phyloP scores from a whole-genome alignment of 2,888 invertebrate species.

The Trichacis sp. region DNA sequence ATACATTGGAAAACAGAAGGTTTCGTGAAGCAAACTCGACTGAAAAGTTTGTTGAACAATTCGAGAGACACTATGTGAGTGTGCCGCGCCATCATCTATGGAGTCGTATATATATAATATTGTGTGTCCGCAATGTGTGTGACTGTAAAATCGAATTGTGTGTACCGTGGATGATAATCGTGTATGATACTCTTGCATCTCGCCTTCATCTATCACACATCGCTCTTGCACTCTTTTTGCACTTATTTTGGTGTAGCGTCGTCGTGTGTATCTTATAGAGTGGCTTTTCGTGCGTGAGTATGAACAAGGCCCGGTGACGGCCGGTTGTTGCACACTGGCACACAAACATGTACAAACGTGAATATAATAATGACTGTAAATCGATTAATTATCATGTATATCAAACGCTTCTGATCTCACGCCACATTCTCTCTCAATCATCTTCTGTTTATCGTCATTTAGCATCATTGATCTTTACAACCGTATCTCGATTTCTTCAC shows the following conservation, averaged over 20 bases:
- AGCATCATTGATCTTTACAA: conserved; percentile 8
- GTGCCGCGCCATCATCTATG: conserved; percentile 70
- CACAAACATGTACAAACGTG: conserved; percentile 59
- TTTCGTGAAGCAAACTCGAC: conserved; percentile 70
- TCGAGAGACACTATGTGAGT: conserved; percentile 70
- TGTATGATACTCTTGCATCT: conserved; percentile 64
- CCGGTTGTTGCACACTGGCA: conserved; percentile 60
- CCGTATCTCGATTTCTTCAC: too few species aligned
- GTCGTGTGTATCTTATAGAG: conserved; percentile 52
- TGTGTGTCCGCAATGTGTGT: conserved; percentile 60
- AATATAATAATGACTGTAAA: conserved; percentile 55
- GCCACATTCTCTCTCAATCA: conserved; percentile 21
- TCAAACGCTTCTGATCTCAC: conserved; percentile 44
- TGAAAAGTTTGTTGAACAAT: conserved; percentile 70
- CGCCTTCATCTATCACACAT: conserved; percentile 37
- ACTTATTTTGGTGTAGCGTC: conserved; percentile 52
- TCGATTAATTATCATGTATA: conserved; percentile 43
- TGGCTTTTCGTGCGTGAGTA: conserved; percentile 56
- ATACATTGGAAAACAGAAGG: conserved; percentile 70
- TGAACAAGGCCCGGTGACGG: conserved; percentile 55
- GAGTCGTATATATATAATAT: conserved; percentile 70
- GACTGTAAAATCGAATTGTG: conserved; percentile 54
- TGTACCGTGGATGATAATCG: conserved; percentile 52
- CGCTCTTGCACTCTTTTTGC: conserved; percentile 45
- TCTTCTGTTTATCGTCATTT: conserved; percentile 18